Percentiles rank a stretch among this genome's conserved stretches.
These are phyloP conservation scores for Microtus montanus DNA, from an alignment of 2,113 vertebrate genomes.

Conservation along the genomic window DNA sequence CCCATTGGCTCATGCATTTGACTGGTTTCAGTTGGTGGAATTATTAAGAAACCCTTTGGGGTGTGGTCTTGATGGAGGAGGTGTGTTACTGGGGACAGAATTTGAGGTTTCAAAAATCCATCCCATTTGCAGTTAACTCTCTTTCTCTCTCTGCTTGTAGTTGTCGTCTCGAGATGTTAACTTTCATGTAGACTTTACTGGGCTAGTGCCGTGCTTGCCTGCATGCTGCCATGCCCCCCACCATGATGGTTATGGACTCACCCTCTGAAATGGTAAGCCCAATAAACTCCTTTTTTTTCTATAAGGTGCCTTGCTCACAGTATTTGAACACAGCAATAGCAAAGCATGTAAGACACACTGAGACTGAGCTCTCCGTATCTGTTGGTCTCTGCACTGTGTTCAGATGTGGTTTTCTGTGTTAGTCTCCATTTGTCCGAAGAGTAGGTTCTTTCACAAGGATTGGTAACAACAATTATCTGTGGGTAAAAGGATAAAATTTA, in stretches of 20 bases:
- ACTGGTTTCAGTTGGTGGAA: neutral
- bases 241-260: neutral
- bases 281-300: neutral
- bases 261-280: neutral
- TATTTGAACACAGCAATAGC: neutral
- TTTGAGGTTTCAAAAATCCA: neutral
- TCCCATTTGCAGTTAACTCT: neutral
- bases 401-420: neutral
- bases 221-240: neutral
- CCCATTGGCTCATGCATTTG: neutral
- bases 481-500: neutral
- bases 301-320: neutral
- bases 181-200: neutral
- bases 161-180: neutral
- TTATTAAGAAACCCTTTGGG: neutral
- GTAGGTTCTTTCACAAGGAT: neutral
- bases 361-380: neutral
- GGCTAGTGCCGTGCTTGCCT: neutral
- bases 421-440: neutral
- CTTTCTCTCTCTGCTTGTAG: neutral
- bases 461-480: neutral
- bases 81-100: neutral
- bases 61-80: neutral
- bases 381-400: neutral
- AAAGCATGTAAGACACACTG: neutral